Percentiles rank a stretch among this genome's conserved stretches.
Evolutionary conservation across 2,888 invertebrate genomes (phyloP).

Genomic region (Sipha maydis): DNA sequence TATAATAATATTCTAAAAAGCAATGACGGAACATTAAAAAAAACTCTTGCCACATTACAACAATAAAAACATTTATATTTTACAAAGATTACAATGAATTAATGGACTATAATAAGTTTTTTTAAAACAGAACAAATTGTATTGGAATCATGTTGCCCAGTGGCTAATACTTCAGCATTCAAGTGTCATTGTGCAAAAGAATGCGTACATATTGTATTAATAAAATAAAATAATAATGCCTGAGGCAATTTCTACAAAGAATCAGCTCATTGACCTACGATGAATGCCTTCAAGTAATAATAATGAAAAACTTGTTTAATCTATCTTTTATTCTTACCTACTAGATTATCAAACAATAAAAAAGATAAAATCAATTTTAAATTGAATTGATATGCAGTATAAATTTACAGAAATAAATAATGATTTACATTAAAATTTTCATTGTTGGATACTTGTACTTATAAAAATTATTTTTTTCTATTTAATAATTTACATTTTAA

Average conservation of each 20-base stretch:
- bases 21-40: not conserved
- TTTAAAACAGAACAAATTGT: conserved; percentile 44
- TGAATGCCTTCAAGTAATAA: conserved; percentile 53
- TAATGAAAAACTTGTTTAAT: conserved; percentile 57
- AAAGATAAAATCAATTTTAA: not conserved
- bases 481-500: not conserved
- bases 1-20: too few species aligned
- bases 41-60: not conserved
- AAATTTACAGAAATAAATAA: not conserved
- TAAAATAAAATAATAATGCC: conserved; percentile 60
- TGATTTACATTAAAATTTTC: not conserved
- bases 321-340: conserved; percentile 30
- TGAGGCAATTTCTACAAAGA: conserved; percentile 35
- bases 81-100: conserved; percentile 4
- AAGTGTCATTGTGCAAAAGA: conserved; percentile 54
- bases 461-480: too few species aligned
- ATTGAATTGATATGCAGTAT: not conserved
- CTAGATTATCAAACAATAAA: conserved; percentile 25
- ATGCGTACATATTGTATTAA: conserved; percentile 56
- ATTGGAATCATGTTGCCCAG: conserved; percentile 33
- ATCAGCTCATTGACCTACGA: conserved; percentile 57
- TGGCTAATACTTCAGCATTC: conserved; percentile 52
- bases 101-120: conserved; percentile 30
- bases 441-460: not conserved
- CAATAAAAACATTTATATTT: not conserved